phyloP scores from a whole-genome alignment of 2,113 vertebrate species.

The Alosa alosa region DNA sequence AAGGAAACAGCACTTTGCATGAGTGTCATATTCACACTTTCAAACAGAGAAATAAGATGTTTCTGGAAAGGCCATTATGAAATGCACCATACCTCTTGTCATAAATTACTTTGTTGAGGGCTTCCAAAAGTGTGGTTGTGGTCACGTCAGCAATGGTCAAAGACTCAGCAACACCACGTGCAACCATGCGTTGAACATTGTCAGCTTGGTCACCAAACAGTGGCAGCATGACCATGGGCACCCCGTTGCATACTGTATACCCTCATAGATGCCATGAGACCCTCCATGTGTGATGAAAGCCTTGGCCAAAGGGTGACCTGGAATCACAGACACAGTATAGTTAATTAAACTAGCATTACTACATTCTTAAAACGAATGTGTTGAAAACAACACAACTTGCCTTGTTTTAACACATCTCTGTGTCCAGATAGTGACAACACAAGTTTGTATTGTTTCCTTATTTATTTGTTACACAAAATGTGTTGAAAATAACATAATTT shows the following conservation, averaged over 20 bases:
- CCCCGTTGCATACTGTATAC: conserved; percentile 84
- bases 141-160: conserved; percentile 77
- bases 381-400: too few species aligned
- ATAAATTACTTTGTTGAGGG: conserved; percentile 77
- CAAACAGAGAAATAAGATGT: not conserved
- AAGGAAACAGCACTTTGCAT: conserved; percentile 83
- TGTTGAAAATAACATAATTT: too few species aligned
- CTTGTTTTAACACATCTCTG: too few species aligned
- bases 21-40: not conserved
- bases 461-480: too few species aligned
- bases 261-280: conserved; percentile 86
- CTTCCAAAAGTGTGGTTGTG: conserved; percentile 68
- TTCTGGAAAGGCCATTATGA: not conserved
- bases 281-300: conserved; percentile 91
- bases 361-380: too few species aligned
- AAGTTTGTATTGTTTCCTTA: too few species aligned
- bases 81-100: conserved; percentile 76
- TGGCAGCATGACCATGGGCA: conserved; percentile 92
- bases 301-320: conserved; percentile 87
- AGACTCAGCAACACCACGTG: conserved; percentile 8
- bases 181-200: conserved; percentile 79
- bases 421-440: too few species aligned
- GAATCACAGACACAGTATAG: not conserved
- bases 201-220: conserved; percentile 90
- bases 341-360: too few species aligned